Evolutionary conservation across 1,140 invertebrate species (phyloP).

Genomic region (Hesperophylax magnus): DNA sequence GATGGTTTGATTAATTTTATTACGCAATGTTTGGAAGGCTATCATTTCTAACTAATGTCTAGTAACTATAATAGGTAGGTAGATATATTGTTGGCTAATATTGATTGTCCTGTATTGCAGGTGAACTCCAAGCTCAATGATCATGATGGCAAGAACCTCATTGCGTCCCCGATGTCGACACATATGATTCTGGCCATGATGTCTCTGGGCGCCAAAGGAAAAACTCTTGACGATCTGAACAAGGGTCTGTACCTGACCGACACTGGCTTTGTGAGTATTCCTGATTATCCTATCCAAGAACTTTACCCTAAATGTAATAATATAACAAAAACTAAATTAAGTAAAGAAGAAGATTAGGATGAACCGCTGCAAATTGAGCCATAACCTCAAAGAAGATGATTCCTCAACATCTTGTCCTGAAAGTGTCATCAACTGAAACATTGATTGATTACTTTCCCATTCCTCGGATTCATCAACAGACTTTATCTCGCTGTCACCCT

Average conservation of each 20-base stretch:
- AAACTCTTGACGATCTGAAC: constrained; percentile 70
- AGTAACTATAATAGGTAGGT: too few relatives aligned
- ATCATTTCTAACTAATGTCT: too few relatives aligned
- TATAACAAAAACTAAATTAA: constrained; percentile 53
- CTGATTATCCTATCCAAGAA: neutral
- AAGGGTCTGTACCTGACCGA: constrained; percentile 62
- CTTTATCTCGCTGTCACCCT: neutral
- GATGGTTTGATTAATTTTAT: too few relatives aligned
- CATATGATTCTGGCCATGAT: constrained; percentile 72
- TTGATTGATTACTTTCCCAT: neutral
- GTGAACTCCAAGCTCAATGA: neutral
- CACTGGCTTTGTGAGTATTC: constrained; percentile 59
- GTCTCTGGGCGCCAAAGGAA: constrained; percentile 69
- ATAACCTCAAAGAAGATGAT: neutral
- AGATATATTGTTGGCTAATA: too few relatives aligned
- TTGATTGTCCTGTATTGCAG: neutral
- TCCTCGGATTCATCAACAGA: neutral
- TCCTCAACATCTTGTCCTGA: too few relatives aligned
- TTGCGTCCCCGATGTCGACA: constrained; percentile 74
- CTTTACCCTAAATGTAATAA: constrained; percentile 53
- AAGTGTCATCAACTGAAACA: too few relatives aligned
- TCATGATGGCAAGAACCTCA: constrained; percentile 66
- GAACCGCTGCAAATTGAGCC: neutral
- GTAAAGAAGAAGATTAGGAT: constrained; percentile 51
- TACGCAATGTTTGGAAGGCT: too few relatives aligned